A percentile compares a stretch with the other conserved stretches of the same genome.
Conservation (phyloP, 2,888 invertebrate genomes). For the Mylabris sibirica region DNA sequence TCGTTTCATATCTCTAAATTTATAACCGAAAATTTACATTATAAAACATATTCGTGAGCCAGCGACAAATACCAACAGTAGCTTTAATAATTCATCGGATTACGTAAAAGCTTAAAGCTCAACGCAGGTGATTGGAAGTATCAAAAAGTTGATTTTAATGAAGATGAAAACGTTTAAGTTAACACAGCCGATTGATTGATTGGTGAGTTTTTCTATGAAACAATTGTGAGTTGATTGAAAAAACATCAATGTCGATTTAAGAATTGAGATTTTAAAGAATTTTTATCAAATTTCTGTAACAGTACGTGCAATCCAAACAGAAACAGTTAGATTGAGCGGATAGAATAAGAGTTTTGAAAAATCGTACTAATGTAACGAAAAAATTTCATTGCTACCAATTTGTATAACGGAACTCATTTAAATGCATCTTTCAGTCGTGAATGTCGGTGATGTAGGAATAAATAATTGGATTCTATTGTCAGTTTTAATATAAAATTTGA, state of each 20-base stretch:
- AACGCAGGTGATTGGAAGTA: background rate
- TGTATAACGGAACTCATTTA: background rate
- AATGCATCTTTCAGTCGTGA: background rate
- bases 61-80: background rate
- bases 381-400: background rate
- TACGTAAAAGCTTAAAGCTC: background rate
- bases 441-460: background rate
- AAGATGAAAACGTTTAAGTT: background rate
- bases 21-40: slow-evolving; percentile 1
- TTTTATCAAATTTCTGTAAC: background rate
- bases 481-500: background rate
- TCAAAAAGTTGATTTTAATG: too few relatives aligned
- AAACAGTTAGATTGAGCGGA: background rate
- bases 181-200: background rate
- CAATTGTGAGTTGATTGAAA: background rate
- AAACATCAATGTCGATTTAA: background rate
- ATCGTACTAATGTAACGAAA: background rate
- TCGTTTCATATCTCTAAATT: background rate
- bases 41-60: background rate
- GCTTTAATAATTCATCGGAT: background rate
- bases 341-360: background rate
- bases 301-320: background rate
- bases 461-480: slow-evolving; percentile 2
- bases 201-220: background rate
- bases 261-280: background rate